These are phyloP conservation scores for Melieria omissa DNA, from an alignment of 2,888 invertebrate genomes.

Conservation along the genomic window DNA sequence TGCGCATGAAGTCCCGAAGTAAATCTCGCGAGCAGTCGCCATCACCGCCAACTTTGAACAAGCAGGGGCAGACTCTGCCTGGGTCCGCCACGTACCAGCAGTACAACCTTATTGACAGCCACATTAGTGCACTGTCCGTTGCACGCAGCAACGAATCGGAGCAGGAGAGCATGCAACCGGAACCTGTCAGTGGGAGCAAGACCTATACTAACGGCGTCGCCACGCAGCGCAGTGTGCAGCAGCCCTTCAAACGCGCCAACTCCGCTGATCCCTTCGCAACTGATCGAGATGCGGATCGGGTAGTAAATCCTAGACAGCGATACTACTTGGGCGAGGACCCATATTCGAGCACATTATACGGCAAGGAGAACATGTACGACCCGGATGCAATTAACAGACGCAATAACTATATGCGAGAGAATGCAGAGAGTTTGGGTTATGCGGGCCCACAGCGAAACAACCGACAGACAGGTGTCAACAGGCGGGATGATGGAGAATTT, in stretches of 20 bases:
- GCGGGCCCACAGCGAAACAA: conserved; percentile 26
- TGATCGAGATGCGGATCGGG: conserved; percentile 54
- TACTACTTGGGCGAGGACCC: conserved; percentile 91
- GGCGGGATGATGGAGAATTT: conserved; percentile 48
- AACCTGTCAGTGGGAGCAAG: conserved; percentile 18
- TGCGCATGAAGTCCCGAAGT: conserved; percentile 71
- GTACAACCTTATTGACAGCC: conserved; percentile 67
- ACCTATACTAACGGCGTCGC: conserved; percentile 11
- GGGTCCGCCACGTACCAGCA: conserved; percentile 64
- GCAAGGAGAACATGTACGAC: conserved; percentile 85
- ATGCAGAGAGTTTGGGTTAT: conserved; percentile 24
- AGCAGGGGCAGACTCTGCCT: conserved; percentile 46
- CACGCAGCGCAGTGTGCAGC: conserved; percentile 17
- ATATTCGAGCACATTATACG: conserved; percentile 84
- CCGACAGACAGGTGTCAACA: conserved; percentile 18
- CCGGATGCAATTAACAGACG: conserved; percentile 48
- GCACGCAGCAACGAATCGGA: conserved; percentile 42
- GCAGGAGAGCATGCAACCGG: conserved; percentile 39
- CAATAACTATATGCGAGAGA: conserved; percentile 18
- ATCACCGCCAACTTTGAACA: conserved; percentile 49
- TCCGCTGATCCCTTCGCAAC: conserved; percentile 43
- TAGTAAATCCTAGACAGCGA: conserved; percentile 74
- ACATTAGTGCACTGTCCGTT: conserved; percentile 56
- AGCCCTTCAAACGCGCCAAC: conserved; percentile 32
- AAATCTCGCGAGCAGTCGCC: conserved; percentile 70